Conservation (phyloP, 2,797 vertebrate genomes). For the Pantherophis alleghaniensis region DNA sequence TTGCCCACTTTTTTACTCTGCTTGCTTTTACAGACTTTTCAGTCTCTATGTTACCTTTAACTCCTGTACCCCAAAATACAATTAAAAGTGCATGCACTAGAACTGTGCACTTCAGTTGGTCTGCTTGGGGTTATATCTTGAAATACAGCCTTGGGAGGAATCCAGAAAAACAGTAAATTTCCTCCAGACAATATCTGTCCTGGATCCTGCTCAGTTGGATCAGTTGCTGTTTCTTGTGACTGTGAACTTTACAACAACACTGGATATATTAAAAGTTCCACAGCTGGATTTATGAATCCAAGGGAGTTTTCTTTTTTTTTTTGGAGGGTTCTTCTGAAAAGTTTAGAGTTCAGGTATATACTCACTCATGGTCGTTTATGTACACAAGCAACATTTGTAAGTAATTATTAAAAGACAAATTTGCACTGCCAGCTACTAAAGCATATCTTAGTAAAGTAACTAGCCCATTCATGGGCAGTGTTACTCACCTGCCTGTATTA, state of each 20-base stretch:
- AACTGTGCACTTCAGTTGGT: neutral
- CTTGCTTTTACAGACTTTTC: neutral
- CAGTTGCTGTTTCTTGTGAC: neutral
- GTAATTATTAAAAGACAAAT: conserved; percentile 13
- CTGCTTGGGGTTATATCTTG: neutral
- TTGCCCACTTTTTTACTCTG: neutral
- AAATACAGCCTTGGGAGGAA: neutral
- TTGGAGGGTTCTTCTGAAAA: neutral
- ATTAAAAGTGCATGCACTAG: neutral
- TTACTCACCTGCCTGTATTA: neutral
- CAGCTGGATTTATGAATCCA: neutral
- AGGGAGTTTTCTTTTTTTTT: neutral
- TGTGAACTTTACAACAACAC: neutral
- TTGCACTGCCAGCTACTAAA: rapidly evolving
- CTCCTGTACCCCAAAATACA: neutral
- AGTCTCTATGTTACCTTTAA: neutral
- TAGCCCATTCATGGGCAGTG: neutral
- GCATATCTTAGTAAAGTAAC: conserved; percentile 44
- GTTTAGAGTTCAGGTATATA: neutral
- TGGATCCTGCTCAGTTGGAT: neutral
- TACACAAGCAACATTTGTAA: neutral
- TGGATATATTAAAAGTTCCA: neutral
- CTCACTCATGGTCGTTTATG: neutral
- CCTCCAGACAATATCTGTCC: neutral
- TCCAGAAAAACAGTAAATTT: neutral